Evolutionary conservation across 1,140 invertebrate genomes (phyloP).

Genomic region (Drosophila triauraria): DNA sequence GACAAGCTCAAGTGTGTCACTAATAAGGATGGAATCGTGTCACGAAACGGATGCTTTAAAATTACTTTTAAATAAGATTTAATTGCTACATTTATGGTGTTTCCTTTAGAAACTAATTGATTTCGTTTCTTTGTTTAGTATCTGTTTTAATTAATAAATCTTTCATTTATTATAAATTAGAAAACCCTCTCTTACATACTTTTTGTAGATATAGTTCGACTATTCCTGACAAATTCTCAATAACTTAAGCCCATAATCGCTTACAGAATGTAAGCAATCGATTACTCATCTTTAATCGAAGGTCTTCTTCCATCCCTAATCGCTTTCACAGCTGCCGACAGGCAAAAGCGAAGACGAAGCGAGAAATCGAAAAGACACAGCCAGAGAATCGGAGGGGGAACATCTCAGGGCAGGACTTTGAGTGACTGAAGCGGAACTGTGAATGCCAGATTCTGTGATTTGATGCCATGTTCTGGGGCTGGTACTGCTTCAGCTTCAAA

Average conservation of each 20-base stretch:
- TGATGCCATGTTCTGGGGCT: slow-evolving; percentile 41
- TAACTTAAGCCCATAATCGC: neutral
- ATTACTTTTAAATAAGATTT: neutral
- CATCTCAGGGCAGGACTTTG: slow-evolving; percentile 7
- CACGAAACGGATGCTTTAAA: neutral
- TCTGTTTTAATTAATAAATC: no score
- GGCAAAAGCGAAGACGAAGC: slow-evolving; percentile 44
- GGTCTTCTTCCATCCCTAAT: slow-evolving; percentile 31
- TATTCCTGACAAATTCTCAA: neutral
- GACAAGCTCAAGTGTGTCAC: slow-evolving; percentile 65
- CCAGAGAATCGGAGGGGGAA: slow-evolving; percentile 4
- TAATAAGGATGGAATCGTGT: slow-evolving; percentile 22
- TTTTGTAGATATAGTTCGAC: neutral
- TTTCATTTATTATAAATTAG: no score
- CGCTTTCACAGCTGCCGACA: slow-evolving; percentile 37
- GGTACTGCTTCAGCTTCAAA: slow-evolving; percentile 23
- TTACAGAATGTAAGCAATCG: neutral
- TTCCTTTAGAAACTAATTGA: no score
- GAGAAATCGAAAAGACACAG: slow-evolving; percentile 74
- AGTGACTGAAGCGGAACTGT: slow-evolving; percentile 46
- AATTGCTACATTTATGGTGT: no score
- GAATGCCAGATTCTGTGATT: slow-evolving; percentile 58
- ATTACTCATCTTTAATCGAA: slow-evolving; percentile 1
- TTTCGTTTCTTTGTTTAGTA: no score
- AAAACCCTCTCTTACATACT: neutral